Evolutionary conservation across 2,888 invertebrate species (phyloP), one percentile per base, ranked within the genome.

Genomic region (Temnothorax rugatulus): DNA sequence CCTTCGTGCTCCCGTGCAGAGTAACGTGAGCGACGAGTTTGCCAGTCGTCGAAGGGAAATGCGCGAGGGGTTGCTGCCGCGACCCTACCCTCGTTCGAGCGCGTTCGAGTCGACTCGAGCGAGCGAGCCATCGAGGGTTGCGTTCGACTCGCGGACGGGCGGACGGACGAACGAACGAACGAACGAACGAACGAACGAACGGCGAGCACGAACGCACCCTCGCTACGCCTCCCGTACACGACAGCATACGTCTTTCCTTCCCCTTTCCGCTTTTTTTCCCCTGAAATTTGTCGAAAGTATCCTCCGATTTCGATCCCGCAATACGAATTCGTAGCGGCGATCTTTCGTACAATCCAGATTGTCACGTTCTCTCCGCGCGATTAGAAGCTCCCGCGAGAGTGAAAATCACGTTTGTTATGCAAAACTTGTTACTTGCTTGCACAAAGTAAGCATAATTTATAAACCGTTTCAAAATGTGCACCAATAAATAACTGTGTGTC

Each of bases 1-100:
- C 54, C 75, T 64, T 77, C 83, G 82, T 84, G 77, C 79, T 83
- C 87, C 82, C 79, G 76, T 50, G 59, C 71, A n/a, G 82, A 73
- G 18, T 84, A 89, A 90, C 86, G 88, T 83, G 86, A 86, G 81
- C 76, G 82, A 82, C 73, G 83, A 82, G 41, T 15, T 5, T 11
- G 18, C 57, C 79, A 69, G 50, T 68, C 52, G 41, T 74, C 41
- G 83, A 88, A 83, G 74, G 76, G 71, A 21, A 57, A 57, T 57
- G 44, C 44, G 79, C 57, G 47, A 57, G 44, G 71, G 44, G 11
- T 18, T 34, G 71, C 29, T 21, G 44, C 71, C 34, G 34, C 7
- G 71, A 34, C 29, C 52, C 57, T 57, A 21, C 2, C 57, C 29
- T 68, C 71, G 71, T 76, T 64, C 76, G 52, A 77, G 79, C 73